Base-by-base conservation (phyloP, 2,797 vertebrate species). In the Bothrops alternatus region DNA sequence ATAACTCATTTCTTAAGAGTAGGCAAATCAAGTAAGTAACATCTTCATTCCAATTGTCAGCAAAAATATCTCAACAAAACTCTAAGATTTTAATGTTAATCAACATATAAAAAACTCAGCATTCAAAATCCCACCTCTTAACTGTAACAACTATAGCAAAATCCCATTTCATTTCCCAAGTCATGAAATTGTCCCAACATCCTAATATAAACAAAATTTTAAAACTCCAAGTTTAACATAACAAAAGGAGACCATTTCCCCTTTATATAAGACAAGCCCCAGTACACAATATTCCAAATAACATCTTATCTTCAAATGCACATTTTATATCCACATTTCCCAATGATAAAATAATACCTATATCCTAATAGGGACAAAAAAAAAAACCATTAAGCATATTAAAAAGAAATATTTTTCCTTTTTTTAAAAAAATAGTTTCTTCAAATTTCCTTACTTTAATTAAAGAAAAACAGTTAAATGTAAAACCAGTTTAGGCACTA, bases 321-420 rank as follows among this genome's bases (percentile, higher is more conserved):
- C 26, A 65, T 65, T 58, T 58, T 20, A 58, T 11, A 61, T 61
- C 60, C 57, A 58, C 1, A 6, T 58, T 65, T 65, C 61, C 28
- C 26, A n/a, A 10, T 65, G 26, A n/a, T 65, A 65, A 65, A 65
- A 65, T 65, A 65, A 65, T n/a, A 65, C 26, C 26, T 65, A 65
- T 65, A 65, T 28, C 1, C 26, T n/a, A 65, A 65, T 65, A 65
- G 1, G 13, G 11, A 65, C 12, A 4, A 65, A 28, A 60, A 65
- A 2, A n/a, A 0, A n/a, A n/a, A n/a, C n/a, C 0, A 1, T 65
- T 28, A 5, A n/a, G n/a, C 11, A 28, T 65, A n/a, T 13, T 65
- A 11, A n/a, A 65, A 65, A 65, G 12, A 65, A 65, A 65, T 65
- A 4, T 12, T 63, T 53, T 61, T 25, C 8, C 25, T 26, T 61